Evolutionary conservation across 2,888 invertebrate genomes (phyloP).

Genomic region (Augiades crinisus): DNA sequence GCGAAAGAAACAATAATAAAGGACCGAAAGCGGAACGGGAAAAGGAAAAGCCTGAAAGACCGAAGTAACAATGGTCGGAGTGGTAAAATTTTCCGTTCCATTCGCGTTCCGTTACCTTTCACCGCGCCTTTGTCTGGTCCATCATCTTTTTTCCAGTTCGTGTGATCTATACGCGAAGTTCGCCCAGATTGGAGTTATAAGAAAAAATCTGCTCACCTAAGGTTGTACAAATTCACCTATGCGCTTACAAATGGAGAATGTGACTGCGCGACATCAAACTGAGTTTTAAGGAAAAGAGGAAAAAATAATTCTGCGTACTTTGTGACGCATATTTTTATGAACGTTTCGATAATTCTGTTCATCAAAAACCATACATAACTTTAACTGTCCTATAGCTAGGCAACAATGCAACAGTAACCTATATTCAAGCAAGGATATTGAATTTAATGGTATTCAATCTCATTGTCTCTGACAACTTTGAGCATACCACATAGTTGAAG

Average conservation of each 20-base stretch:
- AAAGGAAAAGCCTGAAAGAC: conserved; percentile 10
- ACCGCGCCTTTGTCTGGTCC: conserved; percentile 43
- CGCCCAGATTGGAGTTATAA: neutral
- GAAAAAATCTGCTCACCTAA: neutral
- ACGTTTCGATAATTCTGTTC: no score
- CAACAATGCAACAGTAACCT: no score
- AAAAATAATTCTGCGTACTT: no score
- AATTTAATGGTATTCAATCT: no score
- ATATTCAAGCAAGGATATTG: no score
- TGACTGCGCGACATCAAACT: no score
- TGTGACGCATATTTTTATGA: no score
- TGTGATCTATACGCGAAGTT: conserved; percentile 8
- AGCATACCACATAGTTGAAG: no score
- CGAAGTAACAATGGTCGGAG: conserved; percentile 30
- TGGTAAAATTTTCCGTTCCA: conserved; percentile 41
- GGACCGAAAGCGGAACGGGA: conserved; percentile 14
- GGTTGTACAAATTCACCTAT: neutral
- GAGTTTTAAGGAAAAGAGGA: no score
- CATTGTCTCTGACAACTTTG: no score
- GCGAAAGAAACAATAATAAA: conserved; percentile 16
- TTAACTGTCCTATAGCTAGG: no score
- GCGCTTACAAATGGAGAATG: neutral
- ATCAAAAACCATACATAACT: no score
- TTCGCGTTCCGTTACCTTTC: conserved; percentile 51
- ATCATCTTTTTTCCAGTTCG: conserved; percentile 28